These are phyloP conservation scores for Labroides dimidiatus DNA, from an alignment of 2,797 vertebrate genomes.

Conservation along the genomic window DNA sequence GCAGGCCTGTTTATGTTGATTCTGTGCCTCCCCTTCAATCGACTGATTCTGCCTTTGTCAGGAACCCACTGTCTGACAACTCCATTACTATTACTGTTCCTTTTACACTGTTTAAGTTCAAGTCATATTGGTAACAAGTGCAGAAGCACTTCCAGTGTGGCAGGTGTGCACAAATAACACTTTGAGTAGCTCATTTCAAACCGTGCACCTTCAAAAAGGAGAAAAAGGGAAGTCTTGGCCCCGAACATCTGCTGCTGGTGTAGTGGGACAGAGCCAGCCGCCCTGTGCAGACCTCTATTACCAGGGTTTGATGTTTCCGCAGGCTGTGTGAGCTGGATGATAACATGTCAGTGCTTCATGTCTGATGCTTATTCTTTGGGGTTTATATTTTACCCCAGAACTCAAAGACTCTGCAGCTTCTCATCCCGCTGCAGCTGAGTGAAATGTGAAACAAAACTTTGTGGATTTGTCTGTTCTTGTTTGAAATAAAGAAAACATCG, in stretches of 20 bases:
- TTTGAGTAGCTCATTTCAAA: constrained; percentile 13
- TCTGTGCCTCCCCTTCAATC: no score
- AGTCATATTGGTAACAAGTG: no score
- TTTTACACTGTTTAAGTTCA: no score
- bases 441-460: neutral
- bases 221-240: neutral
- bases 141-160: neutral
- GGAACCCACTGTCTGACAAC: no score
- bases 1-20: no score
- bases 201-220: neutral
- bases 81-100: no score
- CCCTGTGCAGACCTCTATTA: constrained; percentile 34
- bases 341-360: constrained; percentile 1
- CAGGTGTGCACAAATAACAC: constrained; percentile 9
- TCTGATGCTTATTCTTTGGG: neutral
- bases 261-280: constrained; percentile 5
- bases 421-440: no score
- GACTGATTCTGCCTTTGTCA: no score
- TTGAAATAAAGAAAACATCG: neutral
- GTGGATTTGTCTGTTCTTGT: neutral
- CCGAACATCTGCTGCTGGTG: constrained; percentile 47
- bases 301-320: constrained; percentile 28
- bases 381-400: constrained; percentile 1
- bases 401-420: constrained; percentile 7
- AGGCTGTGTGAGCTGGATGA: constrained; percentile 19